Evolutionary conservation across 2,888 invertebrate species (phyloP), one percentile per base, ranked within the genome.

Genomic region (Stenurella melanura): DNA sequence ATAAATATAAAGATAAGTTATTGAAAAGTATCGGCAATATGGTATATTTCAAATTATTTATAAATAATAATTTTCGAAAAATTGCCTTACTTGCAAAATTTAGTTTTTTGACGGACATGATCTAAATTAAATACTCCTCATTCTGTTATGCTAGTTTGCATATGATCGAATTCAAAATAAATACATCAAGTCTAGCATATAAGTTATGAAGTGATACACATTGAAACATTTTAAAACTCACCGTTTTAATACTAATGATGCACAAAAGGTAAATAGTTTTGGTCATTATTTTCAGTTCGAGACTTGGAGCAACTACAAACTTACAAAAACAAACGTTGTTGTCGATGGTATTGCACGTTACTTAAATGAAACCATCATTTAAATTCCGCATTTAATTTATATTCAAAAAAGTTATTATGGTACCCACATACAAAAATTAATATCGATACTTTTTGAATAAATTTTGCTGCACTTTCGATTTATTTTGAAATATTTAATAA

Each of bases 361-460:
- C n/a, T 17, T n/a, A n/a, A 50, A 50, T 50, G 50, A 64, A 64
- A 64, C 42, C 64, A 18, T 19, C 42, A 42, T 64, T 15, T 64
- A 64, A 64, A 64, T 64, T 64, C 64, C 0, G 11, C 5, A 18
- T 17, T 17, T 18, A 54, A 17, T 69, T 18, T 58, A 69, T 69
- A 69, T 10, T 57, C 19, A 30, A 38, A 69, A 69, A 69, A 50
- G 6, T 15, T 57, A 69, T 18, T 58, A 57, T 18, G 69, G 69
- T 69, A 57, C 69, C 69, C 69, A 21, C 69, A 69, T 57, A n/a
- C n/a, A 58, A 30, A 30, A 67, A 67, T 54, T 54, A 30, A 30
- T 30, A 26, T 67, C 7, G 57, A 69, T 58, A 69, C 57, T 69
- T 69, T 69, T 69, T 69, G 69, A 69, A 69, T 69, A 69, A 50